These are phyloP conservation scores for Lasioglossum zephyrum DNA, from an alignment of 2,888 invertebrate genomes.

Conservation along the genomic window DNA sequence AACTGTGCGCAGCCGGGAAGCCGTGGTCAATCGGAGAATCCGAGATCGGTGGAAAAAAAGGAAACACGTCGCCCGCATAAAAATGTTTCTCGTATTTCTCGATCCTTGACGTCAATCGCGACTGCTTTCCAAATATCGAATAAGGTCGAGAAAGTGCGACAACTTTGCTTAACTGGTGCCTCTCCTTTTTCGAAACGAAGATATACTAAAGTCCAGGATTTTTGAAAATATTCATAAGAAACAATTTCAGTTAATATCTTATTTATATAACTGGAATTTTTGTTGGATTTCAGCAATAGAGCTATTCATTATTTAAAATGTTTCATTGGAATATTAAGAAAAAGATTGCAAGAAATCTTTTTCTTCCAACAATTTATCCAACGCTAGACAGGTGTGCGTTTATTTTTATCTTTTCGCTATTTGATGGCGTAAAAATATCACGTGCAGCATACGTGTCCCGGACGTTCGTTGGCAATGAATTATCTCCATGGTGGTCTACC, in stretches of 20 bases:
- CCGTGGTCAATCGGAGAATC: conserved; percentile 1
- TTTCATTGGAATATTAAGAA: background rate
- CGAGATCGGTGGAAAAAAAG: background rate
- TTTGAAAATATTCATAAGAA: background rate
- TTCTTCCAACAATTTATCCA: background rate
- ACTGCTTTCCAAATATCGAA: conserved; percentile 18
- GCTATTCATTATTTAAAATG: background rate
- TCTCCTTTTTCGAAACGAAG: background rate
- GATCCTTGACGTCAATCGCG: background rate
- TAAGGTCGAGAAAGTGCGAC: conserved; percentile 11
- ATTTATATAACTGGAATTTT: background rate
- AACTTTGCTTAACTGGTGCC: background rate
- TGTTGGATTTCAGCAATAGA: background rate
- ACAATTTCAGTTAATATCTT: background rate
- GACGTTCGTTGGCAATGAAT: conserved; percentile 68
- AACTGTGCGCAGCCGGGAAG: conserved; percentile 27
- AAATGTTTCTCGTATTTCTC: conserved; percentile 23
- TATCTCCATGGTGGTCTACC: conserved; percentile 75
- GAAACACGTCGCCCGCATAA: background rate
- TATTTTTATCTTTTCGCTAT: conserved; percentile 48
- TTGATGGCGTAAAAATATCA: conserved; percentile 54
- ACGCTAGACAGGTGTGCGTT: conserved; percentile 31
- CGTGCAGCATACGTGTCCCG: conserved; percentile 33
- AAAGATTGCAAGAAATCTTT: background rate
- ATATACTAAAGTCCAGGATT: conserved; percentile 24